Evolutionary conservation across 2,797 vertebrate genomes (phyloP).

Genomic region (Meriones psammophilus): DNA sequence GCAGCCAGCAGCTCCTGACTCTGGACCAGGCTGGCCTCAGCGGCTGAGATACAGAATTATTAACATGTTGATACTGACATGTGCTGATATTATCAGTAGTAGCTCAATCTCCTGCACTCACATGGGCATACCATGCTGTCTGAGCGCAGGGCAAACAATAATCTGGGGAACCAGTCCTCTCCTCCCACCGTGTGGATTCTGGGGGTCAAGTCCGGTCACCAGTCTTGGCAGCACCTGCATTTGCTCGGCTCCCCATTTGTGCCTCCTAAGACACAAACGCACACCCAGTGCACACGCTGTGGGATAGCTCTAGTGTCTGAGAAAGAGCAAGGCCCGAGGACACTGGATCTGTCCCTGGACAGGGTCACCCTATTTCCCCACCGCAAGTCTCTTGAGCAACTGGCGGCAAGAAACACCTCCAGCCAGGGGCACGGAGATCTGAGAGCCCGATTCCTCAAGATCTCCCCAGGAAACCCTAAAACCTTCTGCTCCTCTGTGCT

Average conservation of each 20-base stretch:
- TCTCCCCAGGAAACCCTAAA: background rate
- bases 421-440: background rate
- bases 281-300: background rate
- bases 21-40: background rate
- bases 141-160: background rate
- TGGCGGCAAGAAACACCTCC: background rate
- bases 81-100: too few species aligned
- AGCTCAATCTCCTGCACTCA: background rate
- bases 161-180: background rate
- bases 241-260: background rate
- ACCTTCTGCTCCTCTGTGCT: slow-evolving; percentile 11
- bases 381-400: background rate
- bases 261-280: slow-evolving; percentile 22
- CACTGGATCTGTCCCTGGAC: background rate
- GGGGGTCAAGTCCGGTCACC: background rate
- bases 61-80: too few species aligned
- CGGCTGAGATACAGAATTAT: too few species aligned
- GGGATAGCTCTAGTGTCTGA: background rate
- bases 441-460: background rate
- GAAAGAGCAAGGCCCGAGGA: slow-evolving; percentile 32
- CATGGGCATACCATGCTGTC: background rate
- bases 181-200: background rate
- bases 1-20: background rate
- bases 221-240: background rate
- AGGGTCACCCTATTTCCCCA: background rate